Evolutionary conservation across 2,888 invertebrate species (phyloP), one percentile per base, ranked within the genome.

Genomic region (Drosophila nigricruria): DNA sequence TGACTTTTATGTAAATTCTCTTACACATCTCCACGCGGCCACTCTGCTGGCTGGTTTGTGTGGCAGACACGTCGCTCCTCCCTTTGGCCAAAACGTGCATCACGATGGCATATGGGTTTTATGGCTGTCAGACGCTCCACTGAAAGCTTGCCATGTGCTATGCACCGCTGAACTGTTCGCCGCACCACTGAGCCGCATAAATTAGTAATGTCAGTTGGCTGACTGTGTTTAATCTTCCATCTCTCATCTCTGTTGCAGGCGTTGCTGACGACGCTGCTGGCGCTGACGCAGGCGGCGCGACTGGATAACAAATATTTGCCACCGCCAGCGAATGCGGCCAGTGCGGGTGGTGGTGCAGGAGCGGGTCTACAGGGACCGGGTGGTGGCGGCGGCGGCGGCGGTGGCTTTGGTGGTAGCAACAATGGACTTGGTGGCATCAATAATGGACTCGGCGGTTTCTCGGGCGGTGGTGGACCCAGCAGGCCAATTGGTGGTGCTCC

Each of bases 291-390:
- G 77, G 92, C 93, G 53, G 94, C 94, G 57, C 93, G 93, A 64
- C 90, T 95, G 78, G 94, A 94, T 71, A 95, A 94, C 88, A 94
- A 94, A 64, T 95, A 95, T 79, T 89, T 95, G 70, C 95, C 95
- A 9, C 95, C 94, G 27, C 92, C 94, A 12, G 93, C 93, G 25
- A 93, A 93, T 77, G 94, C 92, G 30, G 91, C 91, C 18, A 91
- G 90, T 52, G 92, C 93, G 18, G 93, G 92, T 32, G 93, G 93
- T 56, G 94, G 94, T 43, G 87, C 78, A 12, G 92, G 93, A 5
- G 47, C 74, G 5, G 82, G 89, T 9, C 67, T 91, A 14, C 93
- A 89, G 56, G 92, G 89, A 20, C 83, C 90, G 14, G 91, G 89
- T n/a, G 90, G 90, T 36, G 91, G 90, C 6, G 91, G 91, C 16